These are phyloP conservation scores for Sesia apiformis DNA, from an alignment of 2,888 invertebrate genomes.

Conservation along the genomic window DNA sequence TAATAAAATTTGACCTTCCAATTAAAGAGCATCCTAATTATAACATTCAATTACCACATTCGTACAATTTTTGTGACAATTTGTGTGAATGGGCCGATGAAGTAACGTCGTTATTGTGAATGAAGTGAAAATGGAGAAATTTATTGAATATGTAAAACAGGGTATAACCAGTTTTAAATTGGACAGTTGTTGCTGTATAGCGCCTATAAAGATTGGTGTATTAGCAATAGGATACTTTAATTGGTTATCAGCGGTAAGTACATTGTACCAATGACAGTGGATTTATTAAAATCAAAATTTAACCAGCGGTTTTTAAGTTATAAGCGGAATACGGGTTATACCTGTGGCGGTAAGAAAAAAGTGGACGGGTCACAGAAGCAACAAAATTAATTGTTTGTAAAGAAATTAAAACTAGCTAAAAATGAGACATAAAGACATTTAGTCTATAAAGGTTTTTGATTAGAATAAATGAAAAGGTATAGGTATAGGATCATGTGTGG, in stretches of 20 bases:
- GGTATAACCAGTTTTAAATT: slow-evolving; percentile 34
- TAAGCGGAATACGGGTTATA: no score
- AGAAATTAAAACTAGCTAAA: no score
- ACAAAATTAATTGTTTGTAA: no score
- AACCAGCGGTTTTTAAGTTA: no score
- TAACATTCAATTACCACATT: slow-evolving; percentile 10
- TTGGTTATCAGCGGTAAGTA: slow-evolving; percentile 37
- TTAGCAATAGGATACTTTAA: slow-evolving; percentile 40
- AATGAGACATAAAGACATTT: no score
- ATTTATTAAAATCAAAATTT: no score
- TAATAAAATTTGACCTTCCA: no score
- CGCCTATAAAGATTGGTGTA: slow-evolving; percentile 39
- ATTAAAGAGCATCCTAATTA: slow-evolving; percentile 43
- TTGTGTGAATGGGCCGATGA: slow-evolving; percentile 8
- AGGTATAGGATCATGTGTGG: no score
- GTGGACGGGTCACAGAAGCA: no score
- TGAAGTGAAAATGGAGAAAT: slow-evolving; percentile 26
- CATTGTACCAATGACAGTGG: background rate
- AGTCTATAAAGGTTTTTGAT: no score
- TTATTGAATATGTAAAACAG: slow-evolving; percentile 29
- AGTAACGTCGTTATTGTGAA: background rate
- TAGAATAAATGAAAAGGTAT: no score
- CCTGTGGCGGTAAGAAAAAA: no score
- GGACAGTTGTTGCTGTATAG: slow-evolving; percentile 39
- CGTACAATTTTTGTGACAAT: slow-evolving; percentile 18